These are phyloP conservation scores for Chunga burmeisteri DNA, from an alignment of 2,113 vertebrate genomes.

Conservation along the genomic window DNA sequence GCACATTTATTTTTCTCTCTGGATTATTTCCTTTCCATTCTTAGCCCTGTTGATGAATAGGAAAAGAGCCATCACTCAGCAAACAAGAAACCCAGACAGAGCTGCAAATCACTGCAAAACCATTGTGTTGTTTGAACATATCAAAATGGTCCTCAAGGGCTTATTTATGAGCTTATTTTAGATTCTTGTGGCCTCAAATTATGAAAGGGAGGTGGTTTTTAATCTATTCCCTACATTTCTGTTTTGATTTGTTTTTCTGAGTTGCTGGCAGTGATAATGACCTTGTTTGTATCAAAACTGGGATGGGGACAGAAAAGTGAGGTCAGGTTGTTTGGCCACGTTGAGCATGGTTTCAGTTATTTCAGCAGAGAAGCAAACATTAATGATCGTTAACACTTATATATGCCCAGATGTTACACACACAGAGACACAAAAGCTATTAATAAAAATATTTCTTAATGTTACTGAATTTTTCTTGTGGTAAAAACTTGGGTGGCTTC, in stretches of 20 bases:
- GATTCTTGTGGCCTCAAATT: not conserved
- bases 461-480: not conserved
- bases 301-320: not conserved
- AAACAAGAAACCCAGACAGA: not conserved
- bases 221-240: not conserved
- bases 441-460: not conserved
- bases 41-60: not conserved
- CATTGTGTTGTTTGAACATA: not conserved
- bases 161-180: conserved; percentile 44
- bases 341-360: not conserved
- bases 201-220: not conserved
- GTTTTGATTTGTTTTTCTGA: conserved; percentile 3
- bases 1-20: not conserved
- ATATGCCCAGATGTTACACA: not conserved
- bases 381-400: not conserved
- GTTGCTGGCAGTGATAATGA: not conserved
- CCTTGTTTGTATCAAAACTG: not conserved
- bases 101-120: not conserved
- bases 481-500: not conserved
- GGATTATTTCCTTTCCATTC: not conserved
- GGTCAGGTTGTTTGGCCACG: not conserved
- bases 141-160: not conserved
- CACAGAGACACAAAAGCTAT: not conserved
- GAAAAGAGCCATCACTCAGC: not conserved
- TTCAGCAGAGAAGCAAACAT: not conserved